Conservation (phyloP, 1,140 invertebrate species). For the Aplysia californica region DNA sequence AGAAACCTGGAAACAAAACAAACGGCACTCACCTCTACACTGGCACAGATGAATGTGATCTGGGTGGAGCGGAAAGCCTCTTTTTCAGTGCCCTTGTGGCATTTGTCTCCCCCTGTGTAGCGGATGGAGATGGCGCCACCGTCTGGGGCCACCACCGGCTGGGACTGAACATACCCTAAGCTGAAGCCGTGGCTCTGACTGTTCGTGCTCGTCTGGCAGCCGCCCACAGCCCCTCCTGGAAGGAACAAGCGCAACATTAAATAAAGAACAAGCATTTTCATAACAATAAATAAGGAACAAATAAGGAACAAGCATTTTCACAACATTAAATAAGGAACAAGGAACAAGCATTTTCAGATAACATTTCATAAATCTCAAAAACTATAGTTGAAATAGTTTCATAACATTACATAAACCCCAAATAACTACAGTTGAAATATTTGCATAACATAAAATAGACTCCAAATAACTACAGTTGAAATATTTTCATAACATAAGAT, state of each 20-base stretch:
- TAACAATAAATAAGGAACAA: neutral
- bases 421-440: too few relatives aligned
- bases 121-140: conserved; percentile 50
- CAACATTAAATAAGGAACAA: neutral
- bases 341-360: neutral
- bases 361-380: too few relatives aligned
- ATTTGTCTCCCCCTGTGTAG: conserved; percentile 52
- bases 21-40: conserved; percentile 49
- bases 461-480: too few relatives aligned
- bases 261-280: neutral
- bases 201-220: conserved; percentile 43
- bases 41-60: conserved; percentile 50
- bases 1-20: too few relatives aligned
- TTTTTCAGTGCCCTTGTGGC: conserved; percentile 43
- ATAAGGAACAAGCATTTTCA: neutral
- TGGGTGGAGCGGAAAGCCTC: conserved; percentile 48
- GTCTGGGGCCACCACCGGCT: conserved; percentile 46
- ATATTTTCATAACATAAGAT: too few relatives aligned
- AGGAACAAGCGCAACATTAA: too few relatives aligned
- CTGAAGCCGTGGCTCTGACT: conserved; percentile 38
- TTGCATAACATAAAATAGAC: too few relatives aligned
- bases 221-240: conserved; percentile 56
- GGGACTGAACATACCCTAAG: conserved; percentile 58
- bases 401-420: too few relatives aligned
- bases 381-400: too few relatives aligned